phyloP scores from a whole-genome alignment of 2,888 invertebrate genomes.

The Anticlea derivata region DNA sequence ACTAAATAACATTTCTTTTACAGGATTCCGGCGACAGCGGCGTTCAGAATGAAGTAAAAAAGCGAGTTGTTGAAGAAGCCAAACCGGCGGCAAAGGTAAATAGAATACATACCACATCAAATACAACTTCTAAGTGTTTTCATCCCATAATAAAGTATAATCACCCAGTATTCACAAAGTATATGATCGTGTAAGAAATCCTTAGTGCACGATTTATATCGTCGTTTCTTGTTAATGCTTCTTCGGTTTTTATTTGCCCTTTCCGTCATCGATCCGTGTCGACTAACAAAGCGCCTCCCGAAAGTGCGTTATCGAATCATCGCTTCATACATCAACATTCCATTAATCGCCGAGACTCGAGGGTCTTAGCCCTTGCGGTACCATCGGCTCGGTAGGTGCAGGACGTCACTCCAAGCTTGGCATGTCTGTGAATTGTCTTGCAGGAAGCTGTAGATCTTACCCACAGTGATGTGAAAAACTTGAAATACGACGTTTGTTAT shows the following conservation, averaged over 20 bases:
- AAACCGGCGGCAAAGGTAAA: conserved; percentile 69
- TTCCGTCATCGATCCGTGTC: conserved; percentile 21
- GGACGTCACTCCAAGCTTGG: conserved; percentile 53
- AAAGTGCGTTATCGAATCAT: conserved; percentile 11
- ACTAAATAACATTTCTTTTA: conserved; percentile 2
- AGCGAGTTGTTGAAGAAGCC: conserved; percentile 67
- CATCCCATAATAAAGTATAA: background rate
- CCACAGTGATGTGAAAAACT: conserved; percentile 63
- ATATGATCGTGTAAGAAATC: conserved; percentile 3
- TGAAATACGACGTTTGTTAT: conserved; percentile 61
- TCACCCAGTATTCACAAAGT: background rate
- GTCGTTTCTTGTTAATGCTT: conserved; percentile 44
- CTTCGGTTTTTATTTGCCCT: conserved; percentile 56
- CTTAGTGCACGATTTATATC: conserved; percentile 32
- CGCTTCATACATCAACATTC: conserved; percentile 10
- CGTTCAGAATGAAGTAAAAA: conserved; percentile 70
- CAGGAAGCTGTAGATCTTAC: conserved; percentile 70
- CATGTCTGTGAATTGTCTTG: conserved; percentile 66
- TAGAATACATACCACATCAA: background rate
- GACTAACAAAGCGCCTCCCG: conserved; percentile 25
- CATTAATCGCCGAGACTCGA: background rate
- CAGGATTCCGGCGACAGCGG: conserved; percentile 72
- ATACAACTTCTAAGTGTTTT: conserved; percentile 3
- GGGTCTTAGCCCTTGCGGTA: background rate
- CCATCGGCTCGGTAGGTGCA: background rate